Percentiles rank a stretch among this genome's conserved stretches.
These are phyloP conservation scores for Gallinago nigripennis DNA, from an alignment of 2,797 vertebrate species.

Conservation along the genomic window DNA sequence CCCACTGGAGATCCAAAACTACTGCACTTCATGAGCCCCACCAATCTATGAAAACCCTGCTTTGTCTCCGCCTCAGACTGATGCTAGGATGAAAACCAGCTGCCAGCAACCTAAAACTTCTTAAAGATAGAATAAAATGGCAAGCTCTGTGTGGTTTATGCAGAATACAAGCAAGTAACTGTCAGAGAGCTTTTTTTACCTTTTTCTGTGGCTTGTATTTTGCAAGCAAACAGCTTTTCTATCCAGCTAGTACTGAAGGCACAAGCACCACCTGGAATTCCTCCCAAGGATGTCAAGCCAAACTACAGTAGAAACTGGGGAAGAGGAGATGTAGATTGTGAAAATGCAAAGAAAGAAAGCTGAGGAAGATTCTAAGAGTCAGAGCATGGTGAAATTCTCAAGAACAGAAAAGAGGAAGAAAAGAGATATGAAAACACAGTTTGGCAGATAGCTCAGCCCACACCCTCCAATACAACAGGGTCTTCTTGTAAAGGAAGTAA, in stretches of 20 bases:
- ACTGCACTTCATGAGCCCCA: not conserved
- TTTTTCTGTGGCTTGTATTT: not conserved
- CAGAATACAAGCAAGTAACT: not conserved
- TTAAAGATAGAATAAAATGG: not conserved
- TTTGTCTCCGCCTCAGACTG: not conserved
- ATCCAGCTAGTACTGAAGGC: not conserved
- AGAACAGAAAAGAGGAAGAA: not conserved
- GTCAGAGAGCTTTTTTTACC: not conserved
- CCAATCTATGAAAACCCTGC: not conserved
- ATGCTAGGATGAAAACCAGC: not conserved
- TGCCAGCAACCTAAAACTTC: not conserved
- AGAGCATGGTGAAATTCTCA: not conserved
- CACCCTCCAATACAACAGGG: not conserved
- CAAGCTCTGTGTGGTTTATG: not conserved
- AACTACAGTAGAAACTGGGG: not conserved
- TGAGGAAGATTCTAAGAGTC: not conserved
- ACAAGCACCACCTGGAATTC: not conserved
- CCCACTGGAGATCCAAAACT: not conserved
- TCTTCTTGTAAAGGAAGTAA: not conserved
- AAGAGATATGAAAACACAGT: not conserved
- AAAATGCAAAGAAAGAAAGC: not conserved
- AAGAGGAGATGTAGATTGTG: not conserved
- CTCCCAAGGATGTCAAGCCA: not conserved
- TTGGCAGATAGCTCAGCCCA: not conserved
- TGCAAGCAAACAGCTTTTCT: not conserved